phyloP scores from a whole-genome alignment of 2,797 vertebrate species.

The Xenopus petersii region DNA sequence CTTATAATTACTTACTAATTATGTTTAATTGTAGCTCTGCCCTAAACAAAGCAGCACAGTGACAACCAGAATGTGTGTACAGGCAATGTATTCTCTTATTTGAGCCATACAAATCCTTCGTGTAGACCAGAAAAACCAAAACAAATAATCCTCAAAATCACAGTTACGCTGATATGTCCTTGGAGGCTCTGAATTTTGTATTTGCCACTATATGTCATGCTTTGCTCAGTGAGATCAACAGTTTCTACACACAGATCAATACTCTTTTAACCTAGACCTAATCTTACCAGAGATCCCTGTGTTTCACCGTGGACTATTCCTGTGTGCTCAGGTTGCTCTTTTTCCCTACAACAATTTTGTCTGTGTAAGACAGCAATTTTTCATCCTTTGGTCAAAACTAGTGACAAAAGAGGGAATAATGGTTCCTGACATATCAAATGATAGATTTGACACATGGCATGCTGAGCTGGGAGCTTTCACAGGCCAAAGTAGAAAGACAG shows the following conservation, averaged over 20 bases:
- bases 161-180: conserved; percentile 74
- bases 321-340: conserved; percentile 63
- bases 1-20: conserved; percentile 44
- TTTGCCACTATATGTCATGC: conserved; percentile 95
- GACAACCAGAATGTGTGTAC: conserved; percentile 10
- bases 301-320: conserved; percentile 82
- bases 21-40: conserved; percentile 38
- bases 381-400: conserved; percentile 86
- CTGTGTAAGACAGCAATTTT: conserved; percentile 83
- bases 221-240: conserved; percentile 95
- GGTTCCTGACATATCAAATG: conserved; percentile 83
- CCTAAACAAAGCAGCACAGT: conserved; percentile 33
- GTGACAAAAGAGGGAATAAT: conserved; percentile 90
- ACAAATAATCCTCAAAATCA: conserved; percentile 65
- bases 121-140: conserved; percentile 61
- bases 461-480: conserved; percentile 74
- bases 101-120: conserved; percentile 57
- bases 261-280: conserved; percentile 95
- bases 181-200: conserved; percentile 87
- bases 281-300: conserved; percentile 83
- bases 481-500: conserved; percentile 77
- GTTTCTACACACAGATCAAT: conserved; percentile 97
- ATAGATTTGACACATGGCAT: conserved; percentile 85
- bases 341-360: conserved; percentile 77
- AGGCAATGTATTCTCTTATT: conserved; percentile 24